These are phyloP conservation scores for Trichechus manatus DNA, from an alignment of 2,113 vertebrate genomes.

Conservation along the genomic window DNA sequence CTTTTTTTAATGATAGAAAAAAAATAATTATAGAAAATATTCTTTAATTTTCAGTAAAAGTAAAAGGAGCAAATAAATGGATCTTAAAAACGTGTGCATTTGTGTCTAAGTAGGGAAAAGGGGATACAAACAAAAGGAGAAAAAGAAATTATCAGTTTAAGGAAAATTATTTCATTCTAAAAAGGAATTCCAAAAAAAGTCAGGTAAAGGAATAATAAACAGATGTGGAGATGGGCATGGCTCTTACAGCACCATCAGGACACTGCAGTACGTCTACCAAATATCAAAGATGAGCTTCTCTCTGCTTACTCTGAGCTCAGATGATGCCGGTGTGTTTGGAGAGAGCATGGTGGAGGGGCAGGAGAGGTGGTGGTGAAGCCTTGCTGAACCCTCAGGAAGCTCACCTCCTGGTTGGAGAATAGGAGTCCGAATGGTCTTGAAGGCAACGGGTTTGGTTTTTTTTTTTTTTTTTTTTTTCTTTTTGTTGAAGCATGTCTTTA, in stretches of 20 bases:
- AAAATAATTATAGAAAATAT: not conserved
- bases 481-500: not conserved
- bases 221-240: not conserved
- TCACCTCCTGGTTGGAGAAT: not conserved
- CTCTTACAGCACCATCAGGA: not conserved
- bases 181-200: not conserved
- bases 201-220: not conserved
- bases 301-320: not conserved
- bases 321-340: fast-evolving
- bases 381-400: not conserved
- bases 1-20: not conserved
- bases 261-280: not conserved
- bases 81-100: not conserved
- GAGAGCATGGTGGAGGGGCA: not conserved
- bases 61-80: not conserved
- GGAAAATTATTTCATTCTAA: conserved; percentile 8
- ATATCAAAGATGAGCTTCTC: not conserved
- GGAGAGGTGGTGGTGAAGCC: not conserved
- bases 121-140: not conserved
- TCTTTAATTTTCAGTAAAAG: not conserved
- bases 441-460: not conserved
- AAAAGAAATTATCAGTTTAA: not conserved
- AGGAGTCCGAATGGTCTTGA: not conserved
- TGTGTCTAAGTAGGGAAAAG: not conserved
- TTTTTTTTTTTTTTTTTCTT: not conserved